These are phyloP conservation scores for Stomatorhinus ivindoensis DNA, from an alignment of 2,113 vertebrate genomes.

Conservation along the genomic window DNA sequence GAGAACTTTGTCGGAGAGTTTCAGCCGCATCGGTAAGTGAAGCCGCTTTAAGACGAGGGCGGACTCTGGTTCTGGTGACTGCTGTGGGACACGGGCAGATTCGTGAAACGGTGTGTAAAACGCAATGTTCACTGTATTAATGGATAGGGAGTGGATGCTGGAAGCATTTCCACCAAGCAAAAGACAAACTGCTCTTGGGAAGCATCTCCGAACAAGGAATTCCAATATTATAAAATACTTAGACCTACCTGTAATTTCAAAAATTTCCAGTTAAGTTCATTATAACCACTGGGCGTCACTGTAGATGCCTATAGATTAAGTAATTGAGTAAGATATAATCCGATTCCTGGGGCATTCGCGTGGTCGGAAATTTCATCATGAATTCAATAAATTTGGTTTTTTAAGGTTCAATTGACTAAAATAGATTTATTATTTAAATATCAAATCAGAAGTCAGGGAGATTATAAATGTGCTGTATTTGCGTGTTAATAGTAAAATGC, in stretches of 20 bases:
- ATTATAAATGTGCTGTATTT: background rate
- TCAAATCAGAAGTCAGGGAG: background rate
- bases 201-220: background rate
- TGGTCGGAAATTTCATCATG: background rate
- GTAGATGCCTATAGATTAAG: background rate
- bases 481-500: background rate
- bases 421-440: background rate
- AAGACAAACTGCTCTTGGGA: background rate
- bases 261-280: background rate
- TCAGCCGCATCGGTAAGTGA: conserved; percentile 83
- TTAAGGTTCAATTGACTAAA: background rate
- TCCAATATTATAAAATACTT: background rate
- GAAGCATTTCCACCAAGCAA: background rate
- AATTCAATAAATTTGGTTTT: background rate
- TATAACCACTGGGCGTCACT: conserved; percentile 1
- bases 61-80: background rate
- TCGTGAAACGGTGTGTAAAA: background rate
- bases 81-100: background rate
- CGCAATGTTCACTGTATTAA: background rate
- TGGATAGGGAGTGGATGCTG: background rate
- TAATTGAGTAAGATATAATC: background rate
- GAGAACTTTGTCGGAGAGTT: conserved; percentile 97
- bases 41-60: background rate
- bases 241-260: conserved; percentile 4
- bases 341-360: background rate